A percentile compares a stretch with the other conserved stretches of the same genome.
These are phyloP conservation scores for Lateolabrax maculatus DNA, from an alignment of 2,797 vertebrate genomes.

Conservation along the genomic window DNA sequence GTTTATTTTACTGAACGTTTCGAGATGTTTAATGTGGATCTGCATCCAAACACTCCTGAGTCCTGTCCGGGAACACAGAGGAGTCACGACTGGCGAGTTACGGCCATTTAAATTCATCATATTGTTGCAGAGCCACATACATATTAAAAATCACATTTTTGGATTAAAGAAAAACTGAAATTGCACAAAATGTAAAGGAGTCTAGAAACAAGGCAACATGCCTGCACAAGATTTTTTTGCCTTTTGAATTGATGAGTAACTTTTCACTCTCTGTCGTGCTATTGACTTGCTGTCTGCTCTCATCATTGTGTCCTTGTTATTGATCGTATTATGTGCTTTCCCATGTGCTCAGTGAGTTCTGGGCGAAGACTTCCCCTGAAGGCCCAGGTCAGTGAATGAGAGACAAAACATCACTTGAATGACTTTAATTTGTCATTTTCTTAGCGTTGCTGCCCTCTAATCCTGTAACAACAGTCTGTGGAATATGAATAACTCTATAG, in stretches of 20 bases:
- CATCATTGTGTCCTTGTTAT: constrained; percentile 12
- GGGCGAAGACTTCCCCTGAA: not conserved
- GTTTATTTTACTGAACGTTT: not conserved
- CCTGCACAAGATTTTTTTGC: not conserved
- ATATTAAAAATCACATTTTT: not conserved
- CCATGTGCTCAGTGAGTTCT: not conserved
- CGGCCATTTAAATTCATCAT: no score
- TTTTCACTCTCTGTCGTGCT: not conserved
- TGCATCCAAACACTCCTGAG: not conserved
- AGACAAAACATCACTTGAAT: not conserved
- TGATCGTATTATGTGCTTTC: not conserved
- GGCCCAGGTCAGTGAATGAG: not conserved
- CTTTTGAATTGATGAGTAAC: not conserved
- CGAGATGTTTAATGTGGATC: not conserved
- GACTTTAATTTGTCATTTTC: not conserved
- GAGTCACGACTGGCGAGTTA: not conserved
- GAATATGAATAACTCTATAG: not conserved
- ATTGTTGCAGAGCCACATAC: not conserved
- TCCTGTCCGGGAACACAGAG: not conserved
- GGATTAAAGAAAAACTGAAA: not conserved
- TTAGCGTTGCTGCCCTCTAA: not conserved
- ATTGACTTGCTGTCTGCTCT: constrained; percentile 30
- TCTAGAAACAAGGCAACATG: not conserved
- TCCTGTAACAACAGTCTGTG: not conserved
- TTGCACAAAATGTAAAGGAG: not conserved